These are phyloP conservation scores for Mastigias papua DNA, from an alignment of 30 jellyfish, hydroid and myxozoan genomes.

Conservation along the genomic window DNA sequence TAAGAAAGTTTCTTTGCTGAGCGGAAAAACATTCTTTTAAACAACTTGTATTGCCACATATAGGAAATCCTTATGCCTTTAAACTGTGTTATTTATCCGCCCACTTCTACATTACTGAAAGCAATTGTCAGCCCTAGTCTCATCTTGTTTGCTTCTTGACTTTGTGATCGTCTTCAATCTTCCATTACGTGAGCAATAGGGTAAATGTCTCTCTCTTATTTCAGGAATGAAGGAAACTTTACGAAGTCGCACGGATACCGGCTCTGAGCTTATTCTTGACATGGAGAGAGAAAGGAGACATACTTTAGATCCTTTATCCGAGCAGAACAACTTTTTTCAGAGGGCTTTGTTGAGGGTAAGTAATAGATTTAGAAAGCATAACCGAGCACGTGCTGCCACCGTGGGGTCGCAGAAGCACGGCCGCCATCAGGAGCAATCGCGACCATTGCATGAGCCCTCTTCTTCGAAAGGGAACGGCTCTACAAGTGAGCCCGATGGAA, in stretches of 20 bases:
- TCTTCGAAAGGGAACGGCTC: constrained; percentile 44
- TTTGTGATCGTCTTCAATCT: too few relatives aligned
- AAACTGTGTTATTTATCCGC: too few relatives aligned
- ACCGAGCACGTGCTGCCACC: constrained; percentile 68
- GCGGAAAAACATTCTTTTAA: too few relatives aligned
- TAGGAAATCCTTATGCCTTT: too few relatives aligned
- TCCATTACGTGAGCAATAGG: too few relatives aligned
- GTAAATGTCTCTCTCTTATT: neutral
- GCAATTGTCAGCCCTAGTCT: too few relatives aligned
- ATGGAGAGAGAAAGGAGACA: constrained; percentile 71
- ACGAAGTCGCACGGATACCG: constrained; percentile 47
- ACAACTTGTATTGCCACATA: too few relatives aligned
- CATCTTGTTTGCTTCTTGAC: too few relatives aligned
- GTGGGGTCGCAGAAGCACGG: constrained; percentile 1
- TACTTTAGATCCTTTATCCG: constrained; percentile 28
- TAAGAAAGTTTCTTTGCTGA: too few relatives aligned
- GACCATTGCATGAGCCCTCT: constrained; percentile 2
- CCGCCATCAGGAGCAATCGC: constrained; percentile 41
- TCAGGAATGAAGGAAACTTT: constrained; percentile 18
- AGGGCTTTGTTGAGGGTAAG: constrained; percentile 87
- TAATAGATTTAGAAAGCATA: constrained; percentile 71
- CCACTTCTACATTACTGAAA: too few relatives aligned
- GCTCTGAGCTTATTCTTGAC: constrained; percentile 76
- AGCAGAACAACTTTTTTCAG: constrained; percentile 77
- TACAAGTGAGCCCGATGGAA: neutral